These are phyloP conservation scores for Pollenia labialis DNA, from an alignment of 2,888 invertebrate species.

Conservation along the genomic window DNA sequence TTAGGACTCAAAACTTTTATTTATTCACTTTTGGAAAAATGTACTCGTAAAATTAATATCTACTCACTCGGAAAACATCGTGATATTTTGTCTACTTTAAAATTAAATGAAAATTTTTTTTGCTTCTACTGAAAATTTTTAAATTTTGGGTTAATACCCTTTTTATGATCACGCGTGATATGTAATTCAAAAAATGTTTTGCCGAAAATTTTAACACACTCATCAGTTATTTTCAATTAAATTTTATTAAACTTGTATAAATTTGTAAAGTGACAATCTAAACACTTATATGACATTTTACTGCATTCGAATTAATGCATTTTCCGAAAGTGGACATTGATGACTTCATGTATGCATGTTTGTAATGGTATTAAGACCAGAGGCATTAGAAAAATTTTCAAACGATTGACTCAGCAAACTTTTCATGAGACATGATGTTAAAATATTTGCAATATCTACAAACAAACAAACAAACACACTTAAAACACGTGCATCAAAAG, in stretches of 20 bases:
- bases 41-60: no score
- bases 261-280: conserved; percentile 8
- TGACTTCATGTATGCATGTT: conserved; percentile 2
- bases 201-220: not conserved
- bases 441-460: conserved; percentile 46
- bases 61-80: no score
- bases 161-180: no score
- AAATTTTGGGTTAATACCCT: no score
- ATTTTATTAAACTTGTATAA: conserved; percentile 14
- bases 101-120: no score
- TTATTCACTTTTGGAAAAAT: no score
- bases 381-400: conserved; percentile 54
- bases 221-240: conserved; percentile 9
- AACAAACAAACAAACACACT: conserved; percentile 29
- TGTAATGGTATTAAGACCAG: not conserved
- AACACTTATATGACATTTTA: conserved; percentile 38
- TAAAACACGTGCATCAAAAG: conserved; percentile 14
- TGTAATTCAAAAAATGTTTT: not conserved
- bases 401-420: conserved; percentile 63
- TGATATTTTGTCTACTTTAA: no score
- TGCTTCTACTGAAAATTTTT: no score
- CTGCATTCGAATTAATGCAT: conserved; percentile 12
- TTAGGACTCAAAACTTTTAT: no score
- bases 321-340: not conserved
- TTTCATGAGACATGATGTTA: conserved; percentile 55